Evolutionary conservation across 1,140 invertebrate species (phyloP), one percentile per base, ranked within the genome.

Genomic region (Trichonephila clavata): DNA sequence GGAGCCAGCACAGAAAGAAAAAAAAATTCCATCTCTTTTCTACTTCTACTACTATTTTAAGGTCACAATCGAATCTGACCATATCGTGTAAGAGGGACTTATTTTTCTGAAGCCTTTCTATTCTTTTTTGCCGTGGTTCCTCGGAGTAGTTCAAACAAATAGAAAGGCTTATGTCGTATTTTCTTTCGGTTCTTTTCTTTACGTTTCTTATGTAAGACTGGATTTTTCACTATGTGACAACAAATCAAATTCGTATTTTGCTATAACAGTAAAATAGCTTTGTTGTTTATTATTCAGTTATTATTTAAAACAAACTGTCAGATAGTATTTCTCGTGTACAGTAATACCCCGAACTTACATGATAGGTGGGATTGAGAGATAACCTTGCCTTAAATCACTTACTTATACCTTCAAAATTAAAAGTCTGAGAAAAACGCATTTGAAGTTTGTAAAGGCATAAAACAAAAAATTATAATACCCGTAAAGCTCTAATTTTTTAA

Each of bases 1-100:
- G 27, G 71, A 77, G 18, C 27, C 32, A 77, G 32, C 27, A 14
- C 71, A 39, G 27, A 77, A 77, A 27, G 32, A 77, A 39, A 39
- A 77, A 39, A 77, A 39, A 39, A 39, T 39, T 39, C 71, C 61
- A 63, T 20, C 16, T 77, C 24, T 77, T 77, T 77, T 77, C 71
- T 77, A 20, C 24, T 77, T 18, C 27, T 77, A 77, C 71, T 32
- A 77, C 71, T 77, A 77, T 77, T 77, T 77, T 77, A 77, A 77
- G 71, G 71, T 77, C 71, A 77, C 71, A 77, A 77, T 77, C 39
- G 71, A 77, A 77, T 77, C 71, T 77, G 27, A 77, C 71, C 71
- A 77, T 77, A 77, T 77, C 71, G 71, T 77, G 71, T 77, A 77
- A 77, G 32, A 77, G 71, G 71, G 32, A 39, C 71, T 77, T 77